These are phyloP conservation scores for Megalurothrips usitatus DNA, from an alignment of 2,888 invertebrate genomes.

Conservation along the genomic window DNA sequence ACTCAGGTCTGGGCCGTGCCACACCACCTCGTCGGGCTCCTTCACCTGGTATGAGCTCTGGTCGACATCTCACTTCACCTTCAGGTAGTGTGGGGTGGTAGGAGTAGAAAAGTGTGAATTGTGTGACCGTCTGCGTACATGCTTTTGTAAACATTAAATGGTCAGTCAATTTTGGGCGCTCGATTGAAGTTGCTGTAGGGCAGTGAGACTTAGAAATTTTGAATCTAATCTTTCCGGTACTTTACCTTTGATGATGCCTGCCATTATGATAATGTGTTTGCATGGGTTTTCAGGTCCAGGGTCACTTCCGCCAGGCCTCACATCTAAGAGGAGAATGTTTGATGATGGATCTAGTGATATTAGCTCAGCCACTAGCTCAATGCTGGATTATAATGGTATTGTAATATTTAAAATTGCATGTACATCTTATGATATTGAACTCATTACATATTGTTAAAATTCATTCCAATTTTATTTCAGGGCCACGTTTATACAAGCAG, in stretches of 20 bases:
- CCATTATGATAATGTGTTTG: background rate
- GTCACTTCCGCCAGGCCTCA: conserved; percentile 69
- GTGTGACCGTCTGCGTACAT: no score
- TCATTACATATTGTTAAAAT: no score
- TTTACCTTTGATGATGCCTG: no score
- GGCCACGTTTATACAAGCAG: conserved; percentile 94
- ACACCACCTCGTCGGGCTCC: conserved; percentile 83
- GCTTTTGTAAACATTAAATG: no score
- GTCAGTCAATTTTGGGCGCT: no score
- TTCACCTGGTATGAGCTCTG: conserved; percentile 71
- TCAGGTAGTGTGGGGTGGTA: conserved; percentile 50
- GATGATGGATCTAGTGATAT: conserved; percentile 80
- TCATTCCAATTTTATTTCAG: conserved; percentile 48
- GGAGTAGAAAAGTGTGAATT: background rate
- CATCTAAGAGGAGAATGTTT: conserved; percentile 64
- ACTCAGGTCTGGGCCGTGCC: conserved; percentile 80
- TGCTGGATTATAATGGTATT: conserved; percentile 79
- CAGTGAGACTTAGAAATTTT: background rate
- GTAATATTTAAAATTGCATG: background rate
- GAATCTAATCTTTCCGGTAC: background rate
- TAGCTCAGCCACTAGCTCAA: conserved; percentile 76
- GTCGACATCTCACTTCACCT: conserved; percentile 74
- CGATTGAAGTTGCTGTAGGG: no score
- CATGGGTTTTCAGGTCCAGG: conserved; percentile 56
- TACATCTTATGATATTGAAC: background rate